Evolutionary conservation across 2,888 invertebrate species (phyloP).

Genomic region (Ptycholaimellus sp.): DNA sequence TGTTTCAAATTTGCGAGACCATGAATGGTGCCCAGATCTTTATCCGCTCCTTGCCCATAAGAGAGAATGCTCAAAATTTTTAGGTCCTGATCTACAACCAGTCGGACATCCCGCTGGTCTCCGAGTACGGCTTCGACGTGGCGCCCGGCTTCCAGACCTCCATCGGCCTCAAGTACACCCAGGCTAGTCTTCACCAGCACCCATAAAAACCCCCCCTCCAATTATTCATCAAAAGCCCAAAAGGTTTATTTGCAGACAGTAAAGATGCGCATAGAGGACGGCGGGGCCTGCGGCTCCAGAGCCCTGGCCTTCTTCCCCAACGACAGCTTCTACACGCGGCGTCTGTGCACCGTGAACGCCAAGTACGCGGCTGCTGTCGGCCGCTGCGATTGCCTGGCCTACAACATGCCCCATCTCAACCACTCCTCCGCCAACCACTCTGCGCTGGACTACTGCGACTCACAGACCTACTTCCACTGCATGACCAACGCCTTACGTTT

Average conservation of each 20-base stretch:
- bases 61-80: not conserved
- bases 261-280: not conserved
- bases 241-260: not conserved
- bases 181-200: not conserved
- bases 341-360: not conserved
- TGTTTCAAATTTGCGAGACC: too few species aligned
- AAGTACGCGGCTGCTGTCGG: not conserved
- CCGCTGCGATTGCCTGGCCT: not conserved
- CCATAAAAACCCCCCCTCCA: too few species aligned
- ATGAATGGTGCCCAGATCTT: not conserved
- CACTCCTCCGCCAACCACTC: not conserved
- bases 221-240: not conserved
- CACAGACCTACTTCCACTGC: too few species aligned
- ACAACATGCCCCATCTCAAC: not conserved
- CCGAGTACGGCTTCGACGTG: constrained; percentile 5
- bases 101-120: constrained; percentile 1
- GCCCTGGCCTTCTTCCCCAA: not conserved
- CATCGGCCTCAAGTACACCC: constrained; percentile 2
- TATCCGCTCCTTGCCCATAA: too few species aligned
- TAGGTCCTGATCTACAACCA: constrained; percentile 4
- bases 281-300: not conserved
- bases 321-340: not conserved
- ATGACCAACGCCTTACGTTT: too few species aligned
- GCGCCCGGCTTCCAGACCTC: constrained; percentile 6
- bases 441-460: not conserved